phyloP scores from a whole-genome alignment of 2,113 vertebrate genomes.

The Alectura lathami region DNA sequence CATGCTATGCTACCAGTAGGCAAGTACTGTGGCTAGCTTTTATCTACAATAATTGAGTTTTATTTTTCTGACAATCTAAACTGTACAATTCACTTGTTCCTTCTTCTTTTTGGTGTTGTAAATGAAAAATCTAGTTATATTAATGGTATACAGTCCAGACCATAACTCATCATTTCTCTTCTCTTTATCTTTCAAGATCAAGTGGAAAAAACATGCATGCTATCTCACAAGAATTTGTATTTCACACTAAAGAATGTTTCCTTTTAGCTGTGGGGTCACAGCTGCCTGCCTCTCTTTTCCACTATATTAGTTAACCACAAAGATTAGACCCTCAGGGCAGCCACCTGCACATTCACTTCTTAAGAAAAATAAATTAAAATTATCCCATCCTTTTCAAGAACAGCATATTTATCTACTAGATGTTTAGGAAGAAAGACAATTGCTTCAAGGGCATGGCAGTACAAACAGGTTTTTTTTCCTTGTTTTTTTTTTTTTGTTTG shows the following conservation, averaged over 20 bases:
- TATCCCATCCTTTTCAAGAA: background rate
- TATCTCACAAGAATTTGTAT: background rate
- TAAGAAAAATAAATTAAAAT: background rate
- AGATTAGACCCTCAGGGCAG: background rate
- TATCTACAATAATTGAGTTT: background rate
- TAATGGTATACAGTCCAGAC: background rate
- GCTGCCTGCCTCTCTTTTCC: background rate
- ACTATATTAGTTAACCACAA: background rate
- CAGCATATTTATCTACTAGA: background rate
- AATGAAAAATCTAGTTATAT: background rate
- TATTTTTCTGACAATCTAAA: background rate
- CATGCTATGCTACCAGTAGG: background rate
- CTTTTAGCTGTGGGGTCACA: background rate
- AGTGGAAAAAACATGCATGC: background rate
- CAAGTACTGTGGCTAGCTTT: background rate
- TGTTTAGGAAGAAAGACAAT: background rate
- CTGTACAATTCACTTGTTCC: background rate
- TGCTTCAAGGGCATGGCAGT: background rate
- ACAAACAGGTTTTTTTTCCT: background rate
- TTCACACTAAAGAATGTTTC: background rate
- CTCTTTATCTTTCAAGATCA: background rate
- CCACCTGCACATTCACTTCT: background rate
- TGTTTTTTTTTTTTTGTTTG: background rate
- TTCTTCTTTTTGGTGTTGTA: background rate
- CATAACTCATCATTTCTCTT: background rate